Base-by-base conservation (phyloP, 2,797 vertebrate genomes). In the Enoplosus armatus region DNA sequence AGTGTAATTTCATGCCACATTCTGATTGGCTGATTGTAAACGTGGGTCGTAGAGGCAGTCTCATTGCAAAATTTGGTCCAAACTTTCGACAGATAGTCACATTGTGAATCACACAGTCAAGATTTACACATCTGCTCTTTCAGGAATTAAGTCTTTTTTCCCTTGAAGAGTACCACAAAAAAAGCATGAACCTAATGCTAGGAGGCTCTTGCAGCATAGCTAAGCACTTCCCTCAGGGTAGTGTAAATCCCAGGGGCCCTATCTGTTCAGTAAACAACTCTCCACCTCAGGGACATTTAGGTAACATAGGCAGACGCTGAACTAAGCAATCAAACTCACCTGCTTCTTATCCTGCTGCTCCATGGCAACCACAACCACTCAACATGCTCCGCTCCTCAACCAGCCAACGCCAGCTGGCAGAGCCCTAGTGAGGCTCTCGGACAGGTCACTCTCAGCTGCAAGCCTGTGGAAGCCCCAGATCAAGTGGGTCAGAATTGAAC, bases 261-360 rank as follows among this genome's bases (percentile, higher is more conserved):
- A n/a, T 72, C 33, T 35, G 31, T n/a, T 82, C 63, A 73, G 74
- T 78, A 77, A 86, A 82, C 85, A 89, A 14, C 45, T 55, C 54
- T 64, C 58, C 54, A 35, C 75, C 64, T 37, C 29, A 39, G 67
- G 27, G 68, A 47, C 54, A 56, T n/a, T 68, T 47, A 69, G 20
- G 14, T 11, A 71, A 10, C 35, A 59, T 1, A 65, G 14, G 22
- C 29, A 63, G 26, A 53, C 51, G 45, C 67, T 83, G 12, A 72
- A 58, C 35, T 27, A 10, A 54, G 66, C 72, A 48, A 65, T 69
- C 27, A 39, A 58, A 77, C 95, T 90, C 93, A 99, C 98, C 97
- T 95, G 95, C 93, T 94, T 95, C 94, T 98, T 98, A 95, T 97
- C 96, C 92, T 96, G 96, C 87, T 91, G 94, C 92, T 98, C 97